Evolutionary conservation across 1,140 invertebrate genomes (phyloP), one percentile per base, ranked within the genome.

Genomic region (Lepidurus couesii): DNA sequence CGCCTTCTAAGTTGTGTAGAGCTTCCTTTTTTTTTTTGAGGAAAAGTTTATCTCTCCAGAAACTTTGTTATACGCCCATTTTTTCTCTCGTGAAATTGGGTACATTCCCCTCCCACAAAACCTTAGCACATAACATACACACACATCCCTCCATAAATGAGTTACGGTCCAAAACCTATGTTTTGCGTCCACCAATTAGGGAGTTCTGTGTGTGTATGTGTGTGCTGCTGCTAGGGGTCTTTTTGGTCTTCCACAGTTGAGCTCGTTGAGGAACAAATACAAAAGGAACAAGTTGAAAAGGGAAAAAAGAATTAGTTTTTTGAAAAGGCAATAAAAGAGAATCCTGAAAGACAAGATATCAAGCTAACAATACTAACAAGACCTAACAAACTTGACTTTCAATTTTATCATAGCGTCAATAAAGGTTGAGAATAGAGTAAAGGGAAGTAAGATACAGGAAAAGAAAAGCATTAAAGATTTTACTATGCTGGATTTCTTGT

Each of bases 41-140:
- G 53, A 21, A 7, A 21, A 65, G 53, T 65, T 65, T 65, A 65
- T 65, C 53, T 65, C 53, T 65, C 21, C 53, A 65, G 53, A 65
- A 65, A 65, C 53, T 65, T 65, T 65, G 53, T 65, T 65, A 65
- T 13, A 65, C 53, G 53, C 53, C 53, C 53, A 13, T 65, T 65
- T 65, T 53, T 65, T 65, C 53, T 21, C 53, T 7, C 53, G 53
- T 65, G 53, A 21, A 65, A 65, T 65, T 13, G 53, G 21, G 53
- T 65, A 65, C 21, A 65, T 21, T n/a, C n/a, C 21, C 53, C 53
- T 65, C 16, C 16, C 16, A 65, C 53, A 65, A 13, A 65, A 34
- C 34, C 34, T 34, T 34, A 34, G 34, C 21, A 65, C 16, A n/a
- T 21, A 13, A 65, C 53, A 65, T 65, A 65, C 53, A 65, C 16